These are phyloP conservation scores for Drosophila nr. perissopoda DNA, from an alignment of 2,888 invertebrate genomes.

Conservation along the genomic window DNA sequence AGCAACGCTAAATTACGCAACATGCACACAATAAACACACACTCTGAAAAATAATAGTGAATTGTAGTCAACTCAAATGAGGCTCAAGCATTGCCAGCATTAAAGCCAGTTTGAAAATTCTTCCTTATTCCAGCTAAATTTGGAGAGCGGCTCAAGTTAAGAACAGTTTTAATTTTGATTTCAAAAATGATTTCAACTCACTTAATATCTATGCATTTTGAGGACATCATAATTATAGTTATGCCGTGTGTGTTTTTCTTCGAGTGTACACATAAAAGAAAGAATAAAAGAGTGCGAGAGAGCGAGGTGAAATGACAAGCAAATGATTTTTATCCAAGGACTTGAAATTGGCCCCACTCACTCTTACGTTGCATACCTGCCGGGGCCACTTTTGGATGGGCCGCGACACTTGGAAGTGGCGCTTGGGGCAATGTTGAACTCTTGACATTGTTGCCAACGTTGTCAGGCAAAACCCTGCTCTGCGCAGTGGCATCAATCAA, in stretches of 20 bases:
- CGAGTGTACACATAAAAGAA: background rate
- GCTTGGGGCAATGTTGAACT: constrained; percentile 66
- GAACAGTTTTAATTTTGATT: background rate
- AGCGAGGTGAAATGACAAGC: constrained; percentile 34
- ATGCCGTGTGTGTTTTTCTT: background rate
- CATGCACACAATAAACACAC: constrained; percentile 44
- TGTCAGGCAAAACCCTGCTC: constrained; percentile 1
- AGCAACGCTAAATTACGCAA: constrained; percentile 70
- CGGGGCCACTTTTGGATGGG: constrained; percentile 53
- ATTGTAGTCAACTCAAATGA: background rate
- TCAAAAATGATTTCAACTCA: background rate
- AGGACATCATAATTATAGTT: background rate
- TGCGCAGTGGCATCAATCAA: constrained; percentile 68
- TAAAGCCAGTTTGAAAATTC: background rate
- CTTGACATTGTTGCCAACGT: constrained; percentile 72
- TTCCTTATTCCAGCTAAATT: background rate
- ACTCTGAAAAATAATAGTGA: constrained; percentile 6
- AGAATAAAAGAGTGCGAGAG: background rate
- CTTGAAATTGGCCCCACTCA: constrained; percentile 51
- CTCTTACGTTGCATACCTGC: constrained; percentile 74
- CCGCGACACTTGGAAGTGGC: constrained; percentile 55
- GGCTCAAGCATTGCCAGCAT: background rate
- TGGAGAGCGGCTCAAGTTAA: background rate
- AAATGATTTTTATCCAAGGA: constrained; percentile 53
- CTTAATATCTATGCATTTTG: background rate